A percentile compares a stretch with the other conserved stretches of the same genome.
Conservation (phyloP, 2,888 invertebrate genomes). For the Aleiodes testaceus region DNA sequence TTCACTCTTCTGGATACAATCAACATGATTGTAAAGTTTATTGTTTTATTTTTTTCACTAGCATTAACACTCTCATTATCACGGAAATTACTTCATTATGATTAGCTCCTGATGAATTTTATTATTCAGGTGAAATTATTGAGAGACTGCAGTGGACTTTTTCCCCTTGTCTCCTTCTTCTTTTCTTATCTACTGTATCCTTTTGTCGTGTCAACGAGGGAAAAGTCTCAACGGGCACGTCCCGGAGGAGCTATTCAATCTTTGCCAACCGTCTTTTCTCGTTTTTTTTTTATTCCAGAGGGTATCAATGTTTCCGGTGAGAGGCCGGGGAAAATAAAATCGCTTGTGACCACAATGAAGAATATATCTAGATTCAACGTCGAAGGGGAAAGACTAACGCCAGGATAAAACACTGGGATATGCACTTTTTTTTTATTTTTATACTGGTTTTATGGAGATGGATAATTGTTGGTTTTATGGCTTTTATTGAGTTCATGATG, state of each 20-base stretch:
- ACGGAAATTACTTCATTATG: neutral
- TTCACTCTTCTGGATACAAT: constrained; percentile 4
- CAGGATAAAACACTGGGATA: too few species aligned
- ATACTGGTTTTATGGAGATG: too few species aligned
- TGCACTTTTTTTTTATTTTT: too few species aligned
- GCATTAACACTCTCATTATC: too few species aligned
- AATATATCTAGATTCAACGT: constrained; percentile 3
- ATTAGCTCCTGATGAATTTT: neutral
- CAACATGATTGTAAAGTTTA: neutral
- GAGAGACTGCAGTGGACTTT: neutral
- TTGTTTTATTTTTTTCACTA: neutral
- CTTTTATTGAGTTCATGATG: too few species aligned
- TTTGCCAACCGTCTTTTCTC: constrained; percentile 51
- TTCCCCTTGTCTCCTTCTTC: neutral
- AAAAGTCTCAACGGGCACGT: constrained; percentile 44
- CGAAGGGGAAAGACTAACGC: too few species aligned
- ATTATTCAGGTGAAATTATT: constrained; percentile 18
- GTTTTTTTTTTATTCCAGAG: constrained; percentile 18
- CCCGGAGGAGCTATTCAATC: constrained; percentile 64
- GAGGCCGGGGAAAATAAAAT: constrained; percentile 46
- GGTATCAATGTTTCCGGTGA: constrained; percentile 53
- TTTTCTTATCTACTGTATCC: constrained; percentile 19
- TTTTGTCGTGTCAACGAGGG: constrained; percentile 45
- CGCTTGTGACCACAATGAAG: constrained; percentile 35
- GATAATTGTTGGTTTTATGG: too few species aligned